These are phyloP conservation scores for Trissolcus japonicus DNA, from an alignment of 2,888 invertebrate genomes.

Conservation along the genomic window DNA sequence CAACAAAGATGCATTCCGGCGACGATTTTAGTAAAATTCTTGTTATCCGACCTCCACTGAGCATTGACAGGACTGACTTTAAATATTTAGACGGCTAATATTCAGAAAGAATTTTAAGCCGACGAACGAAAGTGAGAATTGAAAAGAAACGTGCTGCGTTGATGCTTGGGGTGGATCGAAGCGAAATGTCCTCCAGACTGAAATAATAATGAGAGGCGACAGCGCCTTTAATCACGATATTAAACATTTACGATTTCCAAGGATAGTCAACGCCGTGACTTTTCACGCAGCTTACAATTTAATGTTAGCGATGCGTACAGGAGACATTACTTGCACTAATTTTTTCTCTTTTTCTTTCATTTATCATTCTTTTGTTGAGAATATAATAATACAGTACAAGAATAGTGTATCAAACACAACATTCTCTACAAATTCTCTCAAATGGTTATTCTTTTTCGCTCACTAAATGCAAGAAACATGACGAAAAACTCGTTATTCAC, in stretches of 20 bases:
- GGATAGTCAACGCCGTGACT: slow-evolving; percentile 51
- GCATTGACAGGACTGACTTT: slow-evolving; percentile 62
- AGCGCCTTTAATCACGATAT: slow-evolving; percentile 76
- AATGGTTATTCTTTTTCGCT: too few relatives aligned
- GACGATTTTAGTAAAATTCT: slow-evolving; percentile 67
- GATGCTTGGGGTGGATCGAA: slow-evolving; percentile 60
- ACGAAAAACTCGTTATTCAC: slow-evolving; percentile 14
- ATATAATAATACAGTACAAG: too few relatives aligned
- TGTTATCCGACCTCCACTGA: slow-evolving; percentile 53
- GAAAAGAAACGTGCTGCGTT: slow-evolving; percentile 67
- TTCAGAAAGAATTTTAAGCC: slow-evolving; percentile 71
- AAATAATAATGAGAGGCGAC: slow-evolving; percentile 75
- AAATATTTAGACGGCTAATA: slow-evolving; percentile 74
- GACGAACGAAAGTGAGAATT: slow-evolving; percentile 69
- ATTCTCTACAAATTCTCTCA: too few relatives aligned
- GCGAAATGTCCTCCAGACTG: slow-evolving; percentile 74
- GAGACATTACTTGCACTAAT: slow-evolving; percentile 43
- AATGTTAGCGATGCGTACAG: slow-evolving; percentile 51
- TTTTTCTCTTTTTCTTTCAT: slow-evolving; percentile 16
- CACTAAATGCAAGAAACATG: too few relatives aligned
- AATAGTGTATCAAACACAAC: too few relatives aligned
- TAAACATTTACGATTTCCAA: slow-evolving; percentile 75
- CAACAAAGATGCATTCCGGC: slow-evolving; percentile 67
- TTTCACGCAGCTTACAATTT: slow-evolving; percentile 54
- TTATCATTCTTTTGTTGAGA: too few relatives aligned